phyloP scores from a whole-genome alignment of 2,888 invertebrate genomes.

The Eilema sororculum region DNA sequence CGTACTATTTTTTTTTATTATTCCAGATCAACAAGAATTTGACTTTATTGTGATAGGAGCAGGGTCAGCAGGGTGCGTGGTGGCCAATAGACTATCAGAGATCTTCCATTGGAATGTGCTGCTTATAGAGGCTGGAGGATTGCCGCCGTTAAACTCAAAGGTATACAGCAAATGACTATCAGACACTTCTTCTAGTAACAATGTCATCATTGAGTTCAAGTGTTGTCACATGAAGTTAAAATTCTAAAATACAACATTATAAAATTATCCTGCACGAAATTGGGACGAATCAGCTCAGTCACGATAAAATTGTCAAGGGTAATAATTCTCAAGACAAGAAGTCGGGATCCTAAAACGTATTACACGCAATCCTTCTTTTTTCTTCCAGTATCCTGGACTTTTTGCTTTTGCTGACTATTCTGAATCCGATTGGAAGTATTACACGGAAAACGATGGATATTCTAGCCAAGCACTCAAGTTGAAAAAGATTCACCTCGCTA shows the following conservation, averaged over 20 bases:
- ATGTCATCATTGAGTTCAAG: no score
- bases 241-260: no score
- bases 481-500: constrained; percentile 72
- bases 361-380: background rate
- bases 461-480: constrained; percentile 59
- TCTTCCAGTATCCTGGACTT: constrained; percentile 65
- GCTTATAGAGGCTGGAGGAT: constrained; percentile 90
- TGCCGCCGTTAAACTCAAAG: constrained; percentile 54
- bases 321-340: no score
- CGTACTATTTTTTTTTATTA: no score
- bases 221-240: no score
- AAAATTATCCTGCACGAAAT: constrained; percentile 16
- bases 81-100: constrained; percentile 92
- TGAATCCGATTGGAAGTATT: constrained; percentile 63
- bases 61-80: constrained; percentile 89
- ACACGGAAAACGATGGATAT: constrained; percentile 60
- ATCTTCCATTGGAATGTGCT: constrained; percentile 88
- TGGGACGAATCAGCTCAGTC: constrained; percentile 56
- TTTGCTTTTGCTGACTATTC: constrained; percentile 53
- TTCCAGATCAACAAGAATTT: constrained; percentile 63
- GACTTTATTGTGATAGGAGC: constrained; percentile 75
- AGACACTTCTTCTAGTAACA: no score
- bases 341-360: no score
- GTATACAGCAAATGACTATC: background rate
- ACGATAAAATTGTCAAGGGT: no score